Conservation (phyloP, 2,888 invertebrate genomes). For the Dioctria rufipes region DNA sequence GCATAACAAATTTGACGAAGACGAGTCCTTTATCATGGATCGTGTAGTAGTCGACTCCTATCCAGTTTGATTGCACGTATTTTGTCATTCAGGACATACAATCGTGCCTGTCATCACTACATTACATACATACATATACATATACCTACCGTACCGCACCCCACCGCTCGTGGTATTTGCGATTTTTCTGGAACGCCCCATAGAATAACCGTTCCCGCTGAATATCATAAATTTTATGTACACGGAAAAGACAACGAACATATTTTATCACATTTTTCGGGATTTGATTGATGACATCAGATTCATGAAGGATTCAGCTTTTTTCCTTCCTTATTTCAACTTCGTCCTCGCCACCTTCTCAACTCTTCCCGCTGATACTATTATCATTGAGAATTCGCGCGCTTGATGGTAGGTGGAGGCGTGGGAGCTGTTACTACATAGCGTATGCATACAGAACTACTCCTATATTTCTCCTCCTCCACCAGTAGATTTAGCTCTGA, state of each 20-base stretch:
- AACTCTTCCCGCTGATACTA: neutral
- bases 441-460: constrained; percentile 45
- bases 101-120: constrained; percentile 19
- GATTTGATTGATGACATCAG: constrained; percentile 57
- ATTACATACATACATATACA: too few relatives aligned
- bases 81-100: constrained; percentile 53
- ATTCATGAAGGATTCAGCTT: constrained; percentile 49
- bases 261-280: constrained; percentile 57
- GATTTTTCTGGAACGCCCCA: constrained; percentile 8
- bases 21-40: constrained; percentile 58
- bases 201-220: constrained; percentile 26
- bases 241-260: constrained; percentile 56
- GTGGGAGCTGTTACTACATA: neutral
- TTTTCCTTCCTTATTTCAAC: neutral
- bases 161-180: neutral
- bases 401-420: neutral
- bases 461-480: constrained; percentile 5
- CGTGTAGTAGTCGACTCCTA: constrained; percentile 39
- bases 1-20: constrained; percentile 59
- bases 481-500: constrained; percentile 27
- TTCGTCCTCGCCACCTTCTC: neutral
- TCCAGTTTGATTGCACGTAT: constrained; percentile 57
- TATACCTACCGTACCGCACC: too few relatives aligned
- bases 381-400: constrained; percentile 24
- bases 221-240: constrained; percentile 57